phyloP scores from a whole-genome alignment of 2,888 invertebrate genomes.

The Synergus gifuensis region DNA sequence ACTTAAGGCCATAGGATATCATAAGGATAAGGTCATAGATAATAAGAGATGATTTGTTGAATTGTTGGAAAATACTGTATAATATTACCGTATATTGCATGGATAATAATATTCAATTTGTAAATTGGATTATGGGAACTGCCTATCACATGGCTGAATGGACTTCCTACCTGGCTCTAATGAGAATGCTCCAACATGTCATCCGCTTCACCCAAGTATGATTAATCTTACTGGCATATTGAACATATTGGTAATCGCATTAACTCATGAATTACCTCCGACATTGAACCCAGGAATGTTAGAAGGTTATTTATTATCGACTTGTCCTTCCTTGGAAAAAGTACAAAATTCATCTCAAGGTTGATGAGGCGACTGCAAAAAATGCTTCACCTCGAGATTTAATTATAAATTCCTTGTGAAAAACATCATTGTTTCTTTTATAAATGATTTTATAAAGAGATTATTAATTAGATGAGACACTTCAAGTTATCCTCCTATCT shows the following conservation, averaged over 20 bases:
- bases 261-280: slow-evolving; percentile 44
- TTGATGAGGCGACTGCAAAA: not conserved
- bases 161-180: slow-evolving; percentile 9
- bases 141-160: slow-evolving; percentile 14
- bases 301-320: slow-evolving; percentile 27
- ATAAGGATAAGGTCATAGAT: too few relatives aligned
- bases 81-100: not conserved
- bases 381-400: not conserved
- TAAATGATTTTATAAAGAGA: too few relatives aligned
- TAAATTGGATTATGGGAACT: not conserved
- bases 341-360: slow-evolving; percentile 9
- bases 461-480: too few relatives aligned
- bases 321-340: not conserved
- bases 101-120: not conserved
- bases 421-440: too few relatives aligned
- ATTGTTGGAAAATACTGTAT: not conserved
- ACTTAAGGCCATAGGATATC: too few relatives aligned
- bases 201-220: slow-evolving; percentile 28
- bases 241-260: slow-evolving; percentile 45
- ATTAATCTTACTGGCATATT: slow-evolving; percentile 42
- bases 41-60: not conserved
- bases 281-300: slow-evolving; percentile 2
- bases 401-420: not conserved
- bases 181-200: slow-evolving; percentile 12
- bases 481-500: too few relatives aligned